Base-by-base conservation (phyloP, 2,888 invertebrate genomes). In the Sinopyrophorus schimmeli region DNA sequence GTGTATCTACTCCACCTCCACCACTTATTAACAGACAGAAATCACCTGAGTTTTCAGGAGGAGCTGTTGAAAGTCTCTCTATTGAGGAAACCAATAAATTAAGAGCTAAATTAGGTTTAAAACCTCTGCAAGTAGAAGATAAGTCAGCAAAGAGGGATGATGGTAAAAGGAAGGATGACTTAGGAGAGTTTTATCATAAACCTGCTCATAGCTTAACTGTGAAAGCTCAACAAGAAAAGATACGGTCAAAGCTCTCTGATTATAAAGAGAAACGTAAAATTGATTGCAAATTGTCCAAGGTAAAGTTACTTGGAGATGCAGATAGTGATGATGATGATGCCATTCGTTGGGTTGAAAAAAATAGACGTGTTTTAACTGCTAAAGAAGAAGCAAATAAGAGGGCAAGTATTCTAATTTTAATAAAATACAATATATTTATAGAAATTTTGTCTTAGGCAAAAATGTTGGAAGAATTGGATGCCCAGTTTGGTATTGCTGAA, bases 401-500 rank as follows among this genome's bases (percentile, higher is more conserved):
- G 72, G 86, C 90, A 74, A 72, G 77, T 72, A 28, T 18, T 24
- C 27, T 30, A 47, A 12, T 15, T n/a, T n/a, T n/a, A n/a, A n/a
- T n/a, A n/a, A n/a, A n/a, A n/a, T n/a, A n/a, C n/a, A 27, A 16
- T 9, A 27, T 21, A 18, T 26, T 10, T 6, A 15, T 9, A 16
- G 20, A 26, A 9, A 26, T 30, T 11, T 21, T 54, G 48, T 44
- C 63, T 4, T 68, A 90, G 92, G 97, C 94, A 12, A 93, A 92
- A 70, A 81, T 91, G 78, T 73, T 98, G 66, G 93, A 96, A 74
- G 94, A 97, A 74, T 81, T 98, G 79, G 98, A 98, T 74, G 89
- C 84, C 58, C 94, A 91, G 70, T 96, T 97, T 79, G 96, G 95
- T 17, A 85, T 95, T 51, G 82, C 84, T 7, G 88, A 86, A 61